Evolutionary conservation across 2,888 invertebrate genomes (phyloP).

Genomic region (Tolmerus cingulatus): DNA sequence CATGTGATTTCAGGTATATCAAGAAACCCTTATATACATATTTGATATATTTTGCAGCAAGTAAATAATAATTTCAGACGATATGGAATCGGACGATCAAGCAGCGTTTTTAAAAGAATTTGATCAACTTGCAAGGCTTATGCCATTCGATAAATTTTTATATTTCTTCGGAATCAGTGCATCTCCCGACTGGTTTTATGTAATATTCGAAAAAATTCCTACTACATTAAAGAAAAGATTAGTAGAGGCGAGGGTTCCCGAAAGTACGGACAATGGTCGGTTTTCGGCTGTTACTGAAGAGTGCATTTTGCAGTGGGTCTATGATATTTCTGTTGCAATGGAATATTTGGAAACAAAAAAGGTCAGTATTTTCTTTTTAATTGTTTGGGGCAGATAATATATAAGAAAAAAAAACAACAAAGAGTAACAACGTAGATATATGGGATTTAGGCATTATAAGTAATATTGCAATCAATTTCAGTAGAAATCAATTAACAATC

Average conservation of each 20-base stretch:
- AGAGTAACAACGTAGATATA: no score
- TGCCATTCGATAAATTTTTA: slow-evolving; percentile 75
- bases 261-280: slow-evolving; percentile 57
- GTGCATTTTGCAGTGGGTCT: slow-evolving; percentile 70
- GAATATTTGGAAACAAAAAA: slow-evolving; percentile 72
- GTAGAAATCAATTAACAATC: no score
- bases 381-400: no score
- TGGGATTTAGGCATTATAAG: no score
- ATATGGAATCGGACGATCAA: slow-evolving; percentile 63
- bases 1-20: slow-evolving; percentile 69
- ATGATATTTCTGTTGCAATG: slow-evolving; percentile 77
- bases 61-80: slow-evolving; percentile 58
- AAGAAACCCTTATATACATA: neutral
- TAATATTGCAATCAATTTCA: no score
- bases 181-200: slow-evolving; percentile 75
- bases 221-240: slow-evolving; percentile 76
- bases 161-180: slow-evolving; percentile 82
- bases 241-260: slow-evolving; percentile 67
- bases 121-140: slow-evolving; percentile 74
- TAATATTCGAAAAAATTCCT: slow-evolving; percentile 75
- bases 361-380: slow-evolving; percentile 54
- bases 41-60: neutral
- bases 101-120: slow-evolving; percentile 73
- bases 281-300: slow-evolving; percentile 71
- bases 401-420: no score